phyloP scores from a whole-genome alignment of 2,888 invertebrate genomes.

The Xanthia togata region DNA sequence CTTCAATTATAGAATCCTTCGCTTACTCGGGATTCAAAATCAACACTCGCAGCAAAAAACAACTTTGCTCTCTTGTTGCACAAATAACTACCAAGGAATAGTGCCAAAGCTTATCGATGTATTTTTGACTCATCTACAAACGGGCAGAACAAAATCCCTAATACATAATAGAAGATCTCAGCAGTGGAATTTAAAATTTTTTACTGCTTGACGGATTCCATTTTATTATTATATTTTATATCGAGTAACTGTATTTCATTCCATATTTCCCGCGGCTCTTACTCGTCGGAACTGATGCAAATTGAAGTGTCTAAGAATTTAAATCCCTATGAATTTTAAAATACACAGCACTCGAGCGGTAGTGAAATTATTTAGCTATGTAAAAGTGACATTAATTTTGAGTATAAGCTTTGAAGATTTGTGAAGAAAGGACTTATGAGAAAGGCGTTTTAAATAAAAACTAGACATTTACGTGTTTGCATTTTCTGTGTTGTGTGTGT shows the following conservation, averaged over 20 bases:
- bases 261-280: conserved; percentile 61
- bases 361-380: conserved; percentile 59
- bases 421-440: background rate
- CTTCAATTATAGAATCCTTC: too few species aligned
- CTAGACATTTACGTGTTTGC: background rate
- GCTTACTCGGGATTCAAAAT: too few species aligned
- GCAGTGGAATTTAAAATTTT: conserved; percentile 21
- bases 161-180: background rate
- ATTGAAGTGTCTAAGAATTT: conserved; percentile 70
- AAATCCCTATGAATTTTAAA: conserved; percentile 72
- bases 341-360: conserved; percentile 53
- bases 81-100: too few species aligned
- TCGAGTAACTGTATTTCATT: conserved; percentile 43
- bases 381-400: conserved; percentile 37
- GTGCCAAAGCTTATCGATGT: background rate
- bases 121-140: background rate
- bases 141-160: background rate
- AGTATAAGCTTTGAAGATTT: conserved; percentile 1
- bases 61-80: too few species aligned
- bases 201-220: conserved; percentile 25
- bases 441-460: background rate
- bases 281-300: conserved; percentile 69
- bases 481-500: too few species aligned
- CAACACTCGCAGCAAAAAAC: too few species aligned
- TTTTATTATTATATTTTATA: conserved; percentile 54